A percentile compares a stretch with the other conserved stretches of the same genome.
Conservation (phyloP, 2,888 invertebrate species). For the Watsonalla binaria region DNA sequence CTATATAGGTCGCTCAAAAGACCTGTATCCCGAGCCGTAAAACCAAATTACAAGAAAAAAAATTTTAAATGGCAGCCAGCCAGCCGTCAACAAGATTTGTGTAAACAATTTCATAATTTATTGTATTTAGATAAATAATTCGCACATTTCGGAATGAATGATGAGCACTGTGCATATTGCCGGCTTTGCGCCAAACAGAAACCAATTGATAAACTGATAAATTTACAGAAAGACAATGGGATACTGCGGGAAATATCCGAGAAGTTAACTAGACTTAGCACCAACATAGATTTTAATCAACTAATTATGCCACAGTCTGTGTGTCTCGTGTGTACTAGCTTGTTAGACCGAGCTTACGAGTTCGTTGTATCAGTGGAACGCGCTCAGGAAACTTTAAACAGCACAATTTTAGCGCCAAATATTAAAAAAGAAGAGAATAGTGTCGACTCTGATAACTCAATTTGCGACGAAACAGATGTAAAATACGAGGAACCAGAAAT, state of each 20-base stretch:
- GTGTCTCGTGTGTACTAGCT: conserved; percentile 43
- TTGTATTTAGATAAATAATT: not conserved
- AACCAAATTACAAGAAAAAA: too few relatives aligned
- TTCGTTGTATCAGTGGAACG: conserved; percentile 44
- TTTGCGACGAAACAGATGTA: conserved; percentile 6
- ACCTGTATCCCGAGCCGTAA: too few relatives aligned
- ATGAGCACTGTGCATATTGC: conserved; percentile 28
- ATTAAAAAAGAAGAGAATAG: conserved; percentile 33
- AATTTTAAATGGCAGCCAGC: too few relatives aligned
- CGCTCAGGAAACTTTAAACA: conserved; percentile 38
- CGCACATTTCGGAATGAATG: conserved; percentile 21
- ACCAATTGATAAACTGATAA: conserved; percentile 33
- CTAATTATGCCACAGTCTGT: conserved; percentile 42
- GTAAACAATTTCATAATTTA: not conserved
- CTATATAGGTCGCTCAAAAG: too few relatives aligned
- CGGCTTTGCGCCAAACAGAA: conserved; percentile 48
- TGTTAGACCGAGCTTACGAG: conserved; percentile 42
- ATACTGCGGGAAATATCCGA: conserved; percentile 29
- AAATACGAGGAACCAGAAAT: conserved; percentile 13
- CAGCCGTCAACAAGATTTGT: not conserved
- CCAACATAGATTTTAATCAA: conserved; percentile 32
- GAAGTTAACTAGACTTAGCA: conserved; percentile 42
- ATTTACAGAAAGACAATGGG: conserved; percentile 30
- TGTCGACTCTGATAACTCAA: conserved; percentile 19
- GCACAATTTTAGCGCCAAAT: conserved; percentile 24